Base-by-base conservation (phyloP, 2,888 invertebrate genomes). In the Calameuta filiformis region DNA sequence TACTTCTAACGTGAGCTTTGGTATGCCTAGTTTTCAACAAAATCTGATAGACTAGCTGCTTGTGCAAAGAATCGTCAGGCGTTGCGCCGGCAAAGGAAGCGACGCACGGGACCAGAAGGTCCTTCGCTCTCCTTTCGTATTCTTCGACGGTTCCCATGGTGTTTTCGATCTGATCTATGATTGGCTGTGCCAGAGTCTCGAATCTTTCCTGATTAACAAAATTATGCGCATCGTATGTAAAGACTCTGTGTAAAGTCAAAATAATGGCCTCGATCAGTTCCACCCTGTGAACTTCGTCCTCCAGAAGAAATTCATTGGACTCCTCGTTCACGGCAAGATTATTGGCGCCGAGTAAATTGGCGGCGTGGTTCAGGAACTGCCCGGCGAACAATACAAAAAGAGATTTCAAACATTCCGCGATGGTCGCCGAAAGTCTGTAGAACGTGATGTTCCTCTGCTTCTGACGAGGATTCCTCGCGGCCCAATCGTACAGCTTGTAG, bases 301-400 rank as follows among this genome's bases (percentile, higher is more conserved):
- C 88, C n/a, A 94, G 87, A 81, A 94, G 94, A 89, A 94, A 94
- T 2, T 93, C 92, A 69, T 94, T 93, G 0, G 93, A 92, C 9
- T 89, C 87, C 77, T 93, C 92, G 0, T 89, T 92, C 90, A 95
- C 94, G 15, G 93, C 92, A 3, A 91, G 92, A 90, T 97, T 97
- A 87, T 95, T 96, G 68, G 93, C 91, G 78, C 94, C 94, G 23
- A 97, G 92, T n/a, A 97, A 91, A 1, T 94, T 93, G 0, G 97
- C 95, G 0, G 97, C 95, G 90, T 98, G 96, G 86, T 95, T 95
- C 30, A 98, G 92, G 85, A 98, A 96, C 87, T 97, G 96, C 0
- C 96, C 96, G 74, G 98, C 97, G 90, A 98, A 98, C n/a, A 97
- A 92, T 0, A 97, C 96, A 90, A 98, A 98, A 0, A 99, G 92